Evolutionary conservation across 2,113 vertebrate genomes (phyloP), one percentile per base, ranked within the genome.

Genomic region (Stigmatopora argus): DNA sequence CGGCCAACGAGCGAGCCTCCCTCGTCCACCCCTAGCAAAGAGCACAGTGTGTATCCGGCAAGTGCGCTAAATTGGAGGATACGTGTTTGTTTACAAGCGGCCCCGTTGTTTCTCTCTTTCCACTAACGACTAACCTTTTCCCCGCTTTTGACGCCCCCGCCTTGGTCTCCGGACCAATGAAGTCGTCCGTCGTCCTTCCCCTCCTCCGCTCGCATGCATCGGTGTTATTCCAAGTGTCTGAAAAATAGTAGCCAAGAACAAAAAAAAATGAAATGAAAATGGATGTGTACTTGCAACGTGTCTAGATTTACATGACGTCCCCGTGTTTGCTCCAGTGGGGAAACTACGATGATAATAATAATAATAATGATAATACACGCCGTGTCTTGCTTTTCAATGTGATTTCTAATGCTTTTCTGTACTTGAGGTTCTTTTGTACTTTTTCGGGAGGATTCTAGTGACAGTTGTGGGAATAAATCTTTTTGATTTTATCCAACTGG

Each of bases 401-500:
- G 91, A 89, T 94, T 96, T 94, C 90, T 93, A 84, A 94, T 90
- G 89, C 89, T 92, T 89, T 83, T 86, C 90, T 90, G 87, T 94
- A 73, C 82, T 82, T 88, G 89, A 84, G 71, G 83, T 91, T 92
- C 89, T 94, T 95, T 95, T 92, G 90, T 94, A 94, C 91, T 92
- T 92, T 86, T 94, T 94, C 81, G 64, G 82, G 70, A 79, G 80
- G 45, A 87, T 86, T 86, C 84, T 81, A 85, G 80, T 83, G 82
- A 78, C 88, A 87, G 84, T 92, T 91, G 90, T 94, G 92, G 90
- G 92, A 95, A 95, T 94, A 96, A 94, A 93, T 64, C 85, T 85
- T 90, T 90, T 93, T 87, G 72, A 90, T 89, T 88, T 82, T 86
- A 90, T 77, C 61, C 64, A 66, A 85, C 73, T 81, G 66, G 86